Percentiles rank a stretch among this genome's conserved stretches.
phyloP scores from a whole-genome alignment of 2,888 invertebrate species.

The Philaethria dido region DNA sequence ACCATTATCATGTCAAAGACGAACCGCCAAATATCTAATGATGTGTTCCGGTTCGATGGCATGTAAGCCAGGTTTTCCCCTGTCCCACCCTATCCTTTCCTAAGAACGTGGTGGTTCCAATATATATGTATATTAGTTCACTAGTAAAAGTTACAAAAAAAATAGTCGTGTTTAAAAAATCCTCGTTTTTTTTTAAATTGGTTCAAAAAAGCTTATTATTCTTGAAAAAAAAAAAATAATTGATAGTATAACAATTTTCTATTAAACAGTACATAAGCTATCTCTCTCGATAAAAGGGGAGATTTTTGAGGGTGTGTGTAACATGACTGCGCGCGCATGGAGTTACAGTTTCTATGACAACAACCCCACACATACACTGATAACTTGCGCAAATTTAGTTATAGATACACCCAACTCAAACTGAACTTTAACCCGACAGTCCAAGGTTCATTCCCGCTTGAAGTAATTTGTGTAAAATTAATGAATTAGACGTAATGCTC shows the following conservation, averaged over 20 bases:
- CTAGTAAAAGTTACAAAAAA: too few species aligned
- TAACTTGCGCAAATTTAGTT: conserved; percentile 69
- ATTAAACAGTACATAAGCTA: conserved; percentile 57
- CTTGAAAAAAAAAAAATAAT: too few species aligned
- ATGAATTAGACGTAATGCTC: conserved; percentile 79
- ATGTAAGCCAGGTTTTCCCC: too few species aligned
- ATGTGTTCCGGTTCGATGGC: too few species aligned
- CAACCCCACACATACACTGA: conserved; percentile 77
- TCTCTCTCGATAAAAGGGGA: conserved; percentile 65
- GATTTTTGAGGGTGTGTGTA: conserved; percentile 57
- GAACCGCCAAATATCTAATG: too few species aligned
- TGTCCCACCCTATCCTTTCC: too few species aligned
- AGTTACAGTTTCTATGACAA: conserved; percentile 82
- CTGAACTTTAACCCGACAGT: conserved; percentile 33
- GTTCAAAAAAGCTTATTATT: too few species aligned
- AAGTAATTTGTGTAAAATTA: conserved; percentile 68
- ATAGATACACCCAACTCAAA: conserved; percentile 42
- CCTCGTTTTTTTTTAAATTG: too few species aligned
- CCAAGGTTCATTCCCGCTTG: conserved; percentile 48
- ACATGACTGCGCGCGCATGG: conserved; percentile 79
- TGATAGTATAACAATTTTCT: background rate
- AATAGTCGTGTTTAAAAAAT: too few species aligned
- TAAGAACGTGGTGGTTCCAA: too few species aligned
- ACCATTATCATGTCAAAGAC: too few species aligned
- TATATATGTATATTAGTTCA: too few species aligned